Base-by-base conservation (phyloP, 2,888 invertebrate species). In the Apotomis betuletana region DNA sequence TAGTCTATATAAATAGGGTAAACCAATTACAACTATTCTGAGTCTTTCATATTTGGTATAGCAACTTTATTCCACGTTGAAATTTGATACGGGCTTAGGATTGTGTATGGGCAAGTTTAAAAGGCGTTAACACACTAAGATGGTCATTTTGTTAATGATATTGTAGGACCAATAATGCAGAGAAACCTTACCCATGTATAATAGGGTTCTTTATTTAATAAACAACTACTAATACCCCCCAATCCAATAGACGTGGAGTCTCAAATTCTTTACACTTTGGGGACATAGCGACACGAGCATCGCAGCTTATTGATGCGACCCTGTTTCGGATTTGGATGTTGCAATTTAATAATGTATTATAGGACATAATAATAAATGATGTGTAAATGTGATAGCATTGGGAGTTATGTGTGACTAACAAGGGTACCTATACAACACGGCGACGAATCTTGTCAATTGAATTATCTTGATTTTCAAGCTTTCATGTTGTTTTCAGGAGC, bases 361-460 rank as follows among this genome's bases (percentile, higher is more conserved):
- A 64, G 38, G 58, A 15, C 54, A 59, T 60, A 64, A 57, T 70
- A 71, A 61, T 65, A 44, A 55, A 65, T 64, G 44, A 55, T 8
- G 38, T 67, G 55, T 71, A 44, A 57, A 65, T 71, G 27, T 57
- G 8, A 57, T 51, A 60, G 59, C 46, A 27, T 27, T 60, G 46
- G 44, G 55, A 55, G 60, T 55, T 13, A 55, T 60, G 36, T 60
- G 54, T 70, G 60, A 54, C 59, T 61, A 49, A 51, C n/a, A 41
- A 27, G 49, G 60, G 60, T 65, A 70, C 46, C 58, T 54, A 15
- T 49, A 41, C 36, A 61, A 49, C 60, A 27, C 38, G 55, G 49
- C 60, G 46, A 61, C 38, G 15, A 13, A 27, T 61, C 10, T 67
- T 71, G 61, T 67, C 27, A 61, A 44, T 54, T 70, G 51, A 54